These are phyloP conservation scores for Daubentonia madagascariensis DNA, from an alignment of 2,113 vertebrate genomes.

Conservation along the genomic window DNA sequence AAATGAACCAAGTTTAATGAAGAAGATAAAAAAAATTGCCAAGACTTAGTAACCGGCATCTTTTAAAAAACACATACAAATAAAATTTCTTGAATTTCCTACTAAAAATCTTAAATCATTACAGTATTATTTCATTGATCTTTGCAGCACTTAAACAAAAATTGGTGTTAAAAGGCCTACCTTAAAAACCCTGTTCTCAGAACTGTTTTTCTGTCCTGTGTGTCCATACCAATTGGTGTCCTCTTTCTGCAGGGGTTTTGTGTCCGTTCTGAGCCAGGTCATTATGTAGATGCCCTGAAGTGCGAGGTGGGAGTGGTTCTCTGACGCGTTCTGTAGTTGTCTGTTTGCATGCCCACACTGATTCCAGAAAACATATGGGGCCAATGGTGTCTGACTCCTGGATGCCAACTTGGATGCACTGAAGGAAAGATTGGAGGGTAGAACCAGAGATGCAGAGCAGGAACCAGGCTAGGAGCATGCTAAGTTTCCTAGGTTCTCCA, in stretches of 20 bases:
- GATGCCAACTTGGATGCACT: not conserved
- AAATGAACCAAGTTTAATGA: not conserved
- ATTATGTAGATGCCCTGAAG: not conserved
- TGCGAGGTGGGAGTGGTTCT: not conserved
- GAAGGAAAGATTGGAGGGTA: not conserved
- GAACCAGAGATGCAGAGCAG: not conserved
- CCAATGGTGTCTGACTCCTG: not conserved
- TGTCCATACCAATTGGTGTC: not conserved
- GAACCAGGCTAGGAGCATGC: not conserved
- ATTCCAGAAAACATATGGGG: not conserved
- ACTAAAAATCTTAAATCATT: not conserved
- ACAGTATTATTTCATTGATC: not conserved
- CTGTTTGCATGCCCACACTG: not conserved
- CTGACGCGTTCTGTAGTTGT: not conserved
- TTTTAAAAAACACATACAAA: not conserved
- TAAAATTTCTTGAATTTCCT: not conserved
- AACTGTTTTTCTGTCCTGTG: not conserved
- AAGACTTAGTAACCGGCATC: not conserved
- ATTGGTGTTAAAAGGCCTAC: not conserved
- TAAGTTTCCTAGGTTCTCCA: not conserved
- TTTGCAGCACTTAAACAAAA: not conserved
- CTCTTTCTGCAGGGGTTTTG: not conserved
- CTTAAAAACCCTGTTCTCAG: not conserved
- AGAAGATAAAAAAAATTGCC: not conserved
- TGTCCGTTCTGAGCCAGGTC: not conserved